Conservation (phyloP, 2,797 vertebrate species). For the Galaxias olidus region DNA sequence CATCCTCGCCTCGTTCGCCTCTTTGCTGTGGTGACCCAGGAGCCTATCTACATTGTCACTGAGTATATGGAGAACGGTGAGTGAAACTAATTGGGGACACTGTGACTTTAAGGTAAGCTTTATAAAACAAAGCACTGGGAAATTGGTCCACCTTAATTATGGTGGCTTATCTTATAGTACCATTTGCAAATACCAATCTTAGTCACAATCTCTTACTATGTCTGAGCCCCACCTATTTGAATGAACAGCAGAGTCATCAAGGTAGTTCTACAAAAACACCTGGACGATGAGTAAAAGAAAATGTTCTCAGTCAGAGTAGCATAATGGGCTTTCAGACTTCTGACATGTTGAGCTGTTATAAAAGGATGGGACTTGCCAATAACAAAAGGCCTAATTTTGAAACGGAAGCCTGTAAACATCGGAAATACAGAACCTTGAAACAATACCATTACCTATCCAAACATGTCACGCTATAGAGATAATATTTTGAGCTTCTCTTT, state of each 20-base stretch:
- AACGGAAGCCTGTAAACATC: conserved; percentile 11
- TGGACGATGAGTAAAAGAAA: conserved; percentile 21
- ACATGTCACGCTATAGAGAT: conserved; percentile 28
- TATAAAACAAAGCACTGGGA: not conserved
- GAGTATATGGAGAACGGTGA: conserved; percentile 99
- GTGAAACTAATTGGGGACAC: too few species aligned
- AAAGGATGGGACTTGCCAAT: conserved; percentile 17
- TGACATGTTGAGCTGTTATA: conserved; percentile 61
- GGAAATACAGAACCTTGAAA: conserved; percentile 30
- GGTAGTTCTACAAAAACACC: conserved; percentile 17
- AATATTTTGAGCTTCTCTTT: conserved; percentile 56
- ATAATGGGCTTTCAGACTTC: conserved; percentile 56
- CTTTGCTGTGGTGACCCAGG: conserved; percentile 94
- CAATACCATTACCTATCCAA: conserved; percentile 20
- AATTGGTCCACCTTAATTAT: too few species aligned
- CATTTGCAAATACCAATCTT: too few species aligned
- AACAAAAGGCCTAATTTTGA: too few species aligned
- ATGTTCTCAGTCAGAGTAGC: conserved; percentile 14
- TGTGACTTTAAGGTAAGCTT: too few species aligned
- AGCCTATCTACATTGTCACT: conserved; percentile 96
- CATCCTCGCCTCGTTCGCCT: conserved; percentile 89
- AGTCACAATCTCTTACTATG: too few species aligned
- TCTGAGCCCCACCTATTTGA: conserved; percentile 13
- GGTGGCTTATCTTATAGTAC: too few species aligned
- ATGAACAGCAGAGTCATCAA: conserved; percentile 24